Evolutionary conservation across 1,140 invertebrate species (phyloP).

Genomic region (Drosophila navojoa): DNA sequence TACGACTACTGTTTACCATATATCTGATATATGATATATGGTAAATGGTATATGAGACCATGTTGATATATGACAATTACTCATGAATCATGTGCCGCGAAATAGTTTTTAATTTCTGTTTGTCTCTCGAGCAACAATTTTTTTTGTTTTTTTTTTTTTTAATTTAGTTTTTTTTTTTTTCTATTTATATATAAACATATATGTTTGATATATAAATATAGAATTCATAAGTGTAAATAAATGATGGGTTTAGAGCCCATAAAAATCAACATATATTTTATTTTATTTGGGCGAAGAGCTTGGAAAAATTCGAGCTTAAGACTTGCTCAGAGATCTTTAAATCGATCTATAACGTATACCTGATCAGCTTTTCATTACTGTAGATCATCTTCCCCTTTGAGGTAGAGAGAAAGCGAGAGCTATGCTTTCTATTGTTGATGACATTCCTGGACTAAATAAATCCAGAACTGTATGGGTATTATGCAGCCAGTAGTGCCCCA

Average conservation of each 20-base stretch:
- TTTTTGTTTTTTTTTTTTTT: conserved; percentile 23
- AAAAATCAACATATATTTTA: background rate
- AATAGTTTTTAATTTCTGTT: conserved; percentile 21
- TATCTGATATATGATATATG: background rate
- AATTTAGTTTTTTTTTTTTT: too few relatives aligned
- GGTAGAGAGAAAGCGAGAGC: too few relatives aligned
- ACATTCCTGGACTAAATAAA: too few relatives aligned
- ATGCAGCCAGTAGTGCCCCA: too few relatives aligned
- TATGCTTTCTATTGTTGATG: too few relatives aligned
- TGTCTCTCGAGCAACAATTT: background rate
- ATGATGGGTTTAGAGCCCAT: background rate
- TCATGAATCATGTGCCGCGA: conserved; percentile 5
- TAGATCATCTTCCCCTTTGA: too few relatives aligned
- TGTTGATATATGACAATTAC: conserved; percentile 1
- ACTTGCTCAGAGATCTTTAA: too few relatives aligned
- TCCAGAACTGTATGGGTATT: too few relatives aligned
- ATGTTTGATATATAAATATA: conserved; percentile 2
- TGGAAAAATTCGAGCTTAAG: too few relatives aligned
- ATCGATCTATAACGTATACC: too few relatives aligned
- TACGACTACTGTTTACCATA: background rate
- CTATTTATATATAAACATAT: background rate
- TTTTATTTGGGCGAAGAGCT: background rate
- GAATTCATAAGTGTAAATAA: conserved; percentile 29
- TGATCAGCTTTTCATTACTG: too few relatives aligned
- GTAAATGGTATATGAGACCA: background rate